phyloP scores from a whole-genome alignment of 2,797 vertebrate genomes.

The Chelon labrosus region DNA sequence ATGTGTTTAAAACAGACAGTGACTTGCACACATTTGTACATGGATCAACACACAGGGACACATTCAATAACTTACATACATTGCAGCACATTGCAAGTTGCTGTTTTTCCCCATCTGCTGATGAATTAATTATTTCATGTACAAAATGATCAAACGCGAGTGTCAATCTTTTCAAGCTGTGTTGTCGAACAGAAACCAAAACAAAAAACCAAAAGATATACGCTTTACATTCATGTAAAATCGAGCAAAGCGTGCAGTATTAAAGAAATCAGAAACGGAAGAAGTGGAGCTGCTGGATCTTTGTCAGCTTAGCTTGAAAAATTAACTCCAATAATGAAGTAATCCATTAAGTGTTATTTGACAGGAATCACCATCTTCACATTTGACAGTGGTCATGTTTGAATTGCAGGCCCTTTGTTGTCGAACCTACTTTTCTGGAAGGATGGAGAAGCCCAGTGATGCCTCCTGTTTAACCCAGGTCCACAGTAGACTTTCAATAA shows the following conservation, averaged over 20 bases:
- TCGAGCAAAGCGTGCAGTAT: neutral
- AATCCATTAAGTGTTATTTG: too few species aligned
- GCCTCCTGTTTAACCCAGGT: neutral
- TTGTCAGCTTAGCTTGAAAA: neutral
- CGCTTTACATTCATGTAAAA: constrained; percentile 2
- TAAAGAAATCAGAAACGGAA: neutral
- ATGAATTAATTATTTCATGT: neutral
- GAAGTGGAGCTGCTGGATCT: neutral
- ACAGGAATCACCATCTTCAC: neutral
- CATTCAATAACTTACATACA: constrained; percentile 17
- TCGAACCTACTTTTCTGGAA: neutral
- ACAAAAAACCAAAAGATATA: neutral
- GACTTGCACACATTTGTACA: constrained; percentile 3
- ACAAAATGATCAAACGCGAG: neutral
- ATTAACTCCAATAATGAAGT: too few species aligned
- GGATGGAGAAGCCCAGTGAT: neutral
- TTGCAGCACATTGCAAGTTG: neutral
- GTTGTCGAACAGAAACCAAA: neutral
- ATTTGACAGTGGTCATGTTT: neutral
- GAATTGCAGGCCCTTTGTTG: too few species aligned
- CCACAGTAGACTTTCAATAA: neutral
- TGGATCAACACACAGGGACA: neutral
- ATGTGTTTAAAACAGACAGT: constrained; percentile 31
- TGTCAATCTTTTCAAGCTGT: neutral
- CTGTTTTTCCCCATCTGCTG: neutral